Evolutionary conservation across 1,140 invertebrate genomes (phyloP).

Genomic region (Brachionus plicatilis): DNA sequence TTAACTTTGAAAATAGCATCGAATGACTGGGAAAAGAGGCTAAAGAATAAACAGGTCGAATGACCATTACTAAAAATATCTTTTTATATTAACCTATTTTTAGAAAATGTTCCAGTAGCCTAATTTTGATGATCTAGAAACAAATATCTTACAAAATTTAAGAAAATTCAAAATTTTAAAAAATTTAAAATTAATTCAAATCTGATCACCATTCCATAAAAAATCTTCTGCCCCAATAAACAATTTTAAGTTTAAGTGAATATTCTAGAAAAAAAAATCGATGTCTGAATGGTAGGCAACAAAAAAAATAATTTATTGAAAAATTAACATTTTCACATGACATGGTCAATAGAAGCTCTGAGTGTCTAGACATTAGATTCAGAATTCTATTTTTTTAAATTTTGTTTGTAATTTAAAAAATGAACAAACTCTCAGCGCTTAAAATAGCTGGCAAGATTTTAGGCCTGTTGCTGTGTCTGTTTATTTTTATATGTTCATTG

Average conservation of each 20-base stretch:
- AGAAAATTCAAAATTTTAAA: no score
- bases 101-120: no score
- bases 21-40: no score
- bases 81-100: no score
- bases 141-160: no score
- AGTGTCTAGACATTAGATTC: neutral
- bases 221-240: neutral
- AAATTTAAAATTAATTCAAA: no score
- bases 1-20: no score
- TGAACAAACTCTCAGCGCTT: neutral
- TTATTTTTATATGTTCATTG: constrained; percentile 26
- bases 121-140: no score
- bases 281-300: neutral
- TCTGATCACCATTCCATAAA: neutral
- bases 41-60: no score
- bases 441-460: neutral
- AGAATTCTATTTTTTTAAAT: neutral
- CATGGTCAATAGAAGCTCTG: neutral
- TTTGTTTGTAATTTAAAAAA: neutral
- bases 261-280: neutral
- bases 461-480: neutral
- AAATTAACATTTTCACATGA: neutral
- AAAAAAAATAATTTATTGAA: neutral
- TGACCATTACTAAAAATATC: no score
- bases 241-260: neutral